Conservation (phyloP, 2,113 vertebrate species). For the Onychostruthus taczanowskii region DNA sequence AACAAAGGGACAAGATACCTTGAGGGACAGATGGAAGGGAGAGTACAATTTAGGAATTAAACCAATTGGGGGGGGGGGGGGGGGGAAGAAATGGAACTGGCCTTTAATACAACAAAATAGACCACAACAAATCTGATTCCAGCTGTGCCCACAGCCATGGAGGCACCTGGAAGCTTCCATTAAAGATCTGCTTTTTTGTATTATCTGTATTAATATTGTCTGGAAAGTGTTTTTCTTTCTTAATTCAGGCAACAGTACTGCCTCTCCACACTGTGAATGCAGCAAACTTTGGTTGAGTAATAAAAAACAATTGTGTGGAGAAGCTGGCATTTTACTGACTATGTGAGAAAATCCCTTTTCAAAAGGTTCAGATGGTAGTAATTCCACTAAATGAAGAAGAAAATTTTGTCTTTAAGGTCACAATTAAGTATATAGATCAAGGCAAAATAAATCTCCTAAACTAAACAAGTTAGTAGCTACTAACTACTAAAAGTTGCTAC, state of each 20-base stretch:
- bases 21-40: no score
- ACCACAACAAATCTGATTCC: not conserved
- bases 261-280: conserved; percentile 67
- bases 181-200: not conserved
- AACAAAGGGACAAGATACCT: no score
- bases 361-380: conserved; percentile 78
- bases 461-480: not conserved
- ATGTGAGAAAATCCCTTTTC: conserved; percentile 43
- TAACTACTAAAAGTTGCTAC: not conserved
- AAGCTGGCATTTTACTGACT: conserved; percentile 58
- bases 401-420: conserved; percentile 48
- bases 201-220: not conserved
- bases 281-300: conserved; percentile 68
- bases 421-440: conserved; percentile 79
- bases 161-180: not conserved
- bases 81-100: no score
- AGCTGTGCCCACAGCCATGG: not conserved
- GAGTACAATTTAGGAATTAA: no score
- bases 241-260: conserved; percentile 1
- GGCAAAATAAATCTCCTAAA: conserved; percentile 70
- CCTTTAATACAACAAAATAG: no score
- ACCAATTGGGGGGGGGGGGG: no score
- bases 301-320: conserved; percentile 50
- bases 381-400: conserved; percentile 34
- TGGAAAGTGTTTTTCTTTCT: not conserved